Percentiles rank a stretch among this genome's conserved stretches.
These are phyloP conservation scores for Iguana delicatissima DNA, from an alignment of 2,797 vertebrate species.

Conservation along the genomic window DNA sequence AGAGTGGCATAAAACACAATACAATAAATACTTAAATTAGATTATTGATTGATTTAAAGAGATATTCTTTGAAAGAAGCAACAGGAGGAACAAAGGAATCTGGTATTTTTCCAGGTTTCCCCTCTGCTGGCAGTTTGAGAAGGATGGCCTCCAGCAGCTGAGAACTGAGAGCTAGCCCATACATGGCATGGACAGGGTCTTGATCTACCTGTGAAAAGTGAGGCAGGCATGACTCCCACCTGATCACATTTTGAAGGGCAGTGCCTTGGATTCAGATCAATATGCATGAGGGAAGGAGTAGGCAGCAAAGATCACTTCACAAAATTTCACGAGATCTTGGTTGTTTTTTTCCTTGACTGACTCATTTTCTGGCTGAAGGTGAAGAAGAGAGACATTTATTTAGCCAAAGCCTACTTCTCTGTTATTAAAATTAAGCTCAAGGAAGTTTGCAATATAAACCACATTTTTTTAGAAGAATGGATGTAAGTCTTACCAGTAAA, in stretches of 20 bases:
- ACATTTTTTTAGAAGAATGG: not conserved
- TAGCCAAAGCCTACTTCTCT: not conserved
- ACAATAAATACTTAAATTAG: no score
- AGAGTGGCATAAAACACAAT: no score
- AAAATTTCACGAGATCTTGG: not conserved
- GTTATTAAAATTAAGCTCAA: not conserved
- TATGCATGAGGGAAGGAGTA: rapidly evolving
- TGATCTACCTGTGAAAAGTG: slow-evolving; percentile 31
- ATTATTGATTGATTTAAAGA: no score
- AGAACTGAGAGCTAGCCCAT: no score
- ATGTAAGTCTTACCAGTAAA: not conserved
- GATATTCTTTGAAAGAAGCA: no score
- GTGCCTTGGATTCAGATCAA: slow-evolving; percentile 36
- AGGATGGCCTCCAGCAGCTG: no score
- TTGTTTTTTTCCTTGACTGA: not conserved
- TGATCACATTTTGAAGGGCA: not conserved
- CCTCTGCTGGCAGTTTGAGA: no score
- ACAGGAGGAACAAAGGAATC: no score
- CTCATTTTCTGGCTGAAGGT: not conserved
- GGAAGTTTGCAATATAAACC: not conserved
- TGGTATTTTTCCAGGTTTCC: no score
- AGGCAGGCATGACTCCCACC: not conserved
- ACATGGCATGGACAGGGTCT: no score
- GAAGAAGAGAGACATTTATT: not conserved
- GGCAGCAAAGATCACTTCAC: not conserved